These are phyloP conservation scores for Drosophila siamana DNA, from an alignment of 2,888 invertebrate species.

Conservation along the genomic window DNA sequence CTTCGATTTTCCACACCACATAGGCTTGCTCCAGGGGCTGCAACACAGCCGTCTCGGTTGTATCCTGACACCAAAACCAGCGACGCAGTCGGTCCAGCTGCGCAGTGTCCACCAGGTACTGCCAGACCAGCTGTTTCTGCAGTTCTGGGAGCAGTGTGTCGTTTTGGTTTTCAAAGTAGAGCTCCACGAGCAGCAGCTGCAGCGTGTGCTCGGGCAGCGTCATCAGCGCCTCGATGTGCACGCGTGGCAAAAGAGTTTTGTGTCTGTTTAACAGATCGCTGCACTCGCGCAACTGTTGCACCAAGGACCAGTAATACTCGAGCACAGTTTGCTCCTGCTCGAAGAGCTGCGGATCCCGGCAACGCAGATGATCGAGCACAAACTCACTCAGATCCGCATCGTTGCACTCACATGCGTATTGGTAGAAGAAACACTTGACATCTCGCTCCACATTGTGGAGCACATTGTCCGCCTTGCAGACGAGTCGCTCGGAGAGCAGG, in stretches of 20 bases:
- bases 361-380: conserved; percentile 88
- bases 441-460: conserved; percentile 82
- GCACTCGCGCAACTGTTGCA: conserved; percentile 73
- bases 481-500: conserved; percentile 82
- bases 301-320: conserved; percentile 80
- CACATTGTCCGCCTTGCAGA: conserved; percentile 82
- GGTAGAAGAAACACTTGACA: conserved; percentile 82
- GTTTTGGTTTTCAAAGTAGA: conserved; percentile 84
- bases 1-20: conserved; percentile 79
- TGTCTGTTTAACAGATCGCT: conserved; percentile 49
- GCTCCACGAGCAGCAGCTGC: conserved; percentile 76
- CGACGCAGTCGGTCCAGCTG: conserved; percentile 68
- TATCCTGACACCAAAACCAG: conserved; percentile 71
- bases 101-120: conserved; percentile 75
- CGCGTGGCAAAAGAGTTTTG: conserved; percentile 61
- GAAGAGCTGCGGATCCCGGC: conserved; percentile 84
- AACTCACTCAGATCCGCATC: conserved; percentile 88
- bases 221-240: conserved; percentile 83
- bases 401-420: conserved; percentile 88
- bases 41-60: neutral
- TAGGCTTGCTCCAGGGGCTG: conserved; percentile 68
- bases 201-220: conserved; percentile 76
- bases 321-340: conserved; percentile 73
- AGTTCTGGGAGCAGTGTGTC: conserved; percentile 80
- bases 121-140: conserved; percentile 82